Evolutionary conservation across 2,113 vertebrate genomes (phyloP).

Genomic region (Brevimyrus niger): DNA sequence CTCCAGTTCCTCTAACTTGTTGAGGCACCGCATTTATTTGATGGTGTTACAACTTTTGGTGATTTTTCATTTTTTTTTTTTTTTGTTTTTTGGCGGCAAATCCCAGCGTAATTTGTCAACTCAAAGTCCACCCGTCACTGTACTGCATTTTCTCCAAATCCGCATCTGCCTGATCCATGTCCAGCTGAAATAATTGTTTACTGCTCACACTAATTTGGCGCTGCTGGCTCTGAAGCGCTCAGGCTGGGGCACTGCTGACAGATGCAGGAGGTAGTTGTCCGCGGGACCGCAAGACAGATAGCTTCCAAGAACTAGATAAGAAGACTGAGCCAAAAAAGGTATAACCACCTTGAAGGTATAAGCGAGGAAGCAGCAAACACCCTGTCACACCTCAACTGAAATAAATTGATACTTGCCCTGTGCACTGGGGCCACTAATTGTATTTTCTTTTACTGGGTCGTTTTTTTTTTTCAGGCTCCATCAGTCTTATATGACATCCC

Average conservation of each 20-base stretch:
- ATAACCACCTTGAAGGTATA: constrained; percentile 33
- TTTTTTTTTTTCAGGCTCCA: constrained; percentile 61
- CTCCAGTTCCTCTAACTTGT: constrained; percentile 38
- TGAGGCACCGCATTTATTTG: constrained; percentile 51
- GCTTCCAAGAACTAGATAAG: constrained; percentile 40
- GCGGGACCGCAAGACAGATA: constrained; percentile 34
- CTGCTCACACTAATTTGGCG: constrained; percentile 49
- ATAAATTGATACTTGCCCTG: constrained; percentile 58
- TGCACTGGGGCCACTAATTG: constrained; percentile 66
- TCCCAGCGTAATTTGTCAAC: constrained; percentile 38
- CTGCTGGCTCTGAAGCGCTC: constrained; percentile 31
- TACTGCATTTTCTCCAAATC: constrained; percentile 39
- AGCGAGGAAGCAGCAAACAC: constrained; percentile 25
- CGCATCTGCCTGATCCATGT: constrained; percentile 28
- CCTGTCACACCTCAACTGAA: constrained; percentile 55
- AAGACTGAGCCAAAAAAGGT: constrained; percentile 42
- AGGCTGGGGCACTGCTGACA: constrained; percentile 28
- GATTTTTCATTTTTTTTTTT: constrained; percentile 23
- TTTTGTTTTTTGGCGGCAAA: constrained; percentile 15
- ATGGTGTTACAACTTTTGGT: constrained; percentile 44
- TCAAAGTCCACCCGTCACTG: constrained; percentile 50
- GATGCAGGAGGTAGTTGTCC: constrained; percentile 43
- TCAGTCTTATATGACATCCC: constrained; percentile 59
- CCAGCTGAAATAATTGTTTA: constrained; percentile 58
- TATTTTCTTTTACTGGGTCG: constrained; percentile 59